Evolutionary conservation across 2,113 vertebrate genomes (phyloP).

Genomic region (Tonatia bakeri): DNA sequence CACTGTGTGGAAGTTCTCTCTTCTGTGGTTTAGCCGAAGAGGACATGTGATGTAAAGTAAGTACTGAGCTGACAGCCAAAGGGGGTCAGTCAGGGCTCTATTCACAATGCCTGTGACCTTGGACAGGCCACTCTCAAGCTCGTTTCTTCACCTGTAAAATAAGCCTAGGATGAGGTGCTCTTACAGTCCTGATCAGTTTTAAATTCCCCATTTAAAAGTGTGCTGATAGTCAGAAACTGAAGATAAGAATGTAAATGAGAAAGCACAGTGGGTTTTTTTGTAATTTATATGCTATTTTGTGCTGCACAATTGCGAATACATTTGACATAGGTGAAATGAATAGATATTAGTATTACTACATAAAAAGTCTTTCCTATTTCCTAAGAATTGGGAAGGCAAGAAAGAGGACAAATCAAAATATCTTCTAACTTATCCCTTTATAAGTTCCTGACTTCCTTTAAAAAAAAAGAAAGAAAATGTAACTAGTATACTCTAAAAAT

Average conservation of each 20-base stretch:
- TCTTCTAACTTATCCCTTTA: conserved; percentile 23
- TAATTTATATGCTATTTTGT: conserved; percentile 64
- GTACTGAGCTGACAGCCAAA: background rate
- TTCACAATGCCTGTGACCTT: background rate
- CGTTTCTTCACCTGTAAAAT: conserved; percentile 52
- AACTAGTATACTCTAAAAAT: background rate
- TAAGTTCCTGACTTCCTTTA: conserved; percentile 8
- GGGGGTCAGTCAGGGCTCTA: background rate
- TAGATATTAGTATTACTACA: conserved; percentile 56
- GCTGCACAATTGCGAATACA: conserved; percentile 48
- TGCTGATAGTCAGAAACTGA: conserved; percentile 41
- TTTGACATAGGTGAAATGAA: conserved; percentile 63
- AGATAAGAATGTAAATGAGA: conserved; percentile 59
- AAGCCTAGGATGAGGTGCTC: background rate
- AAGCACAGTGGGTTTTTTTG: conserved; percentile 10
- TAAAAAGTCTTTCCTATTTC: conserved; percentile 51
- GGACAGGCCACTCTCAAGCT: background rate
- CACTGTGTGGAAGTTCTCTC: background rate
- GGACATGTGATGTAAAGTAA: background rate
- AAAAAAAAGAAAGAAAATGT: background rate
- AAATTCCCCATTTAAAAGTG: conserved; percentile 56
- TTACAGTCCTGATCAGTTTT: conserved; percentile 14
- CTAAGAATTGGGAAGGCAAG: background rate
- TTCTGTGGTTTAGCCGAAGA: background rate
- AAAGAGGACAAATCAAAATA: conserved; percentile 45